Evolutionary conservation across 1,140 invertebrate species (phyloP).

Genomic region (Stegodyphus dumicola): DNA sequence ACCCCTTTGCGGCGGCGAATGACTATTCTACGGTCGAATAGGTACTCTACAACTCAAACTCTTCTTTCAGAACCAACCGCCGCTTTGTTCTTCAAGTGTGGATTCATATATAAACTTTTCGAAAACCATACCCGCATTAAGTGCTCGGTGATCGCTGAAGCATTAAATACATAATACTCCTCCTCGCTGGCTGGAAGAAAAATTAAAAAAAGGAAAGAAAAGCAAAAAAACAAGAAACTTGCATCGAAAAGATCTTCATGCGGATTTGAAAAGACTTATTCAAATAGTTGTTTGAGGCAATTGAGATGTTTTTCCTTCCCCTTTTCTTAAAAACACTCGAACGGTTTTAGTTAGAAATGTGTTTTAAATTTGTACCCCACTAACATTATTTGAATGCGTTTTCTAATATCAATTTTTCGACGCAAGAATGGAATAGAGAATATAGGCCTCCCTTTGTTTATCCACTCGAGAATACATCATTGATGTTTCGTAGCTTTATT

Average conservation of each 20-base stretch:
- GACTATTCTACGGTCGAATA: slow-evolving; percentile 7
- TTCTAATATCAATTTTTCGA: too few species aligned
- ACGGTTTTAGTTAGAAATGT: not conserved
- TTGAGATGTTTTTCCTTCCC: not conserved
- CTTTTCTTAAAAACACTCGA: slow-evolving; percentile 25
- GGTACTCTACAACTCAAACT: not conserved
- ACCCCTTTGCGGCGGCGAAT: not conserved
- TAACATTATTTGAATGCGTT: too few species aligned
- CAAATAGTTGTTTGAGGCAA: slow-evolving; percentile 26
- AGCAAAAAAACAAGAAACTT: slow-evolving; percentile 1
- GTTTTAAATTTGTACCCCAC: too few species aligned
- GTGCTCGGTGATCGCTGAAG: slow-evolving; percentile 16
- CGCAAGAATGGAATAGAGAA: too few species aligned
- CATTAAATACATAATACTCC: slow-evolving; percentile 13
- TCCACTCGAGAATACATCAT: too few species aligned
- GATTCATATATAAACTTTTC: not conserved
- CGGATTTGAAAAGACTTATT: slow-evolving; percentile 43
- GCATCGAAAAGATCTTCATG: slow-evolving; percentile 12
- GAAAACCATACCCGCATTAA: slow-evolving; percentile 14
- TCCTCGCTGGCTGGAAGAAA: slow-evolving; percentile 16
- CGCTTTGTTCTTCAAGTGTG: slow-evolving; percentile 26
- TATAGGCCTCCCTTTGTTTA: too few species aligned
- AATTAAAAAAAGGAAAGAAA: slow-evolving; percentile 11
- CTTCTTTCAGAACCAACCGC: not conserved
- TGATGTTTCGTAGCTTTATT: too few species aligned